phyloP scores from a whole-genome alignment of 2,113 vertebrate species.

The Cichladusa arquata region DNA sequence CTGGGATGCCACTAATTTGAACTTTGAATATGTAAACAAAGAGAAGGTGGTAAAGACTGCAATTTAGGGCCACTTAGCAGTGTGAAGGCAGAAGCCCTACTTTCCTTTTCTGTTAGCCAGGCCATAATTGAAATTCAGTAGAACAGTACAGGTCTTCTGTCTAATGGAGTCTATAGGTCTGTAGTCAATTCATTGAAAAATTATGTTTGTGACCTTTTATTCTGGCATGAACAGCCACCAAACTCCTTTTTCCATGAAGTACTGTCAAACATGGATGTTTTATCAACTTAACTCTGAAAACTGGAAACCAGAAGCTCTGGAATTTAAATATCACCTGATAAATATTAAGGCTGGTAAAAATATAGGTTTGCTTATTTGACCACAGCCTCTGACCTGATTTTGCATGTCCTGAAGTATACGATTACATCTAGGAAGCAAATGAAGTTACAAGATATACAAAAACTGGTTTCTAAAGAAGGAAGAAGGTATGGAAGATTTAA shows the following conservation, averaged over 20 bases:
- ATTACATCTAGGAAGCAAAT: not conserved
- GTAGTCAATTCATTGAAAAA: not conserved
- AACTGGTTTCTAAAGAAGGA: not conserved
- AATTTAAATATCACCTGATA: not conserved
- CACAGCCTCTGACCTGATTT: not conserved
- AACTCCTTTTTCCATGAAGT: not conserved
- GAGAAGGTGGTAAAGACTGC: not conserved
- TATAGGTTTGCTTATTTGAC: not conserved
- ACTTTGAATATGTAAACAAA: not conserved
- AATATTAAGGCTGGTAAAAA: not conserved
- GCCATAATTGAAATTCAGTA: not conserved
- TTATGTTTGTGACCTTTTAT: not conserved
- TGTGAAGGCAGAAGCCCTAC: not conserved
- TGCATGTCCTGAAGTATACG: not conserved
- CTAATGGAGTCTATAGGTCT: not conserved
- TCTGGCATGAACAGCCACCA: not conserved
- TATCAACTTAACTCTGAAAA: constrained; percentile 3
- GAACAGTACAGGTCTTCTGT: not conserved
- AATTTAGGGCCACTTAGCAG: not conserved
- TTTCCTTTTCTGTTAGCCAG: not conserved
- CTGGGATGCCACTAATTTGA: not conserved
- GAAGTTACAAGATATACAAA: not conserved
- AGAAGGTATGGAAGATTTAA: constrained; percentile 43
- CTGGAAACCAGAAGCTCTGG: not conserved
- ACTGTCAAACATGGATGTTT: not conserved